Conservation (phyloP, 53 echinoderm and acorn worm genomes). For the Zoroaster sp. region DNA sequence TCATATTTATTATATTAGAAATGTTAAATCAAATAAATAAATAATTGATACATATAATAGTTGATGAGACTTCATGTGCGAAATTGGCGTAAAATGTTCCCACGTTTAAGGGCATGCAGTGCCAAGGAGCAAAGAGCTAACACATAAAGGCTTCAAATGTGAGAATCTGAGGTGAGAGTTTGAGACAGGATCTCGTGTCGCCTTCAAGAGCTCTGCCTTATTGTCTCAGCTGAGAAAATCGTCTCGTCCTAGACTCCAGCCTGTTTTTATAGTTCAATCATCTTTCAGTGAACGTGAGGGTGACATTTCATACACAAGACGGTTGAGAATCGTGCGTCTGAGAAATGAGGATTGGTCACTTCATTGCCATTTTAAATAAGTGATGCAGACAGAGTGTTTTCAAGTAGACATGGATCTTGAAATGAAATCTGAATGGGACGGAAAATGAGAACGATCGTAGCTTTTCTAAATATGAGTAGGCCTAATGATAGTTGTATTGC, state of each 20-base stretch:
- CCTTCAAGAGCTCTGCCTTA: not conserved
- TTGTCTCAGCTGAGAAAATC: slow-evolving; percentile 34
- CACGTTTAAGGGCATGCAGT: not conserved
- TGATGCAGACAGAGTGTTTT: not conserved
- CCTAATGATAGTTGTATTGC: too few relatives aligned
- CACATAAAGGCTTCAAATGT: not conserved
- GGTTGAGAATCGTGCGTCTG: not conserved
- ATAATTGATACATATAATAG: not conserved
- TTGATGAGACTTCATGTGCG: not conserved
- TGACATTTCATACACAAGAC: not conserved
- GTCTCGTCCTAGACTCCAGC: not conserved
- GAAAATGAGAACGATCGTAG: too few relatives aligned
- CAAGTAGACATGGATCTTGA: not conserved
- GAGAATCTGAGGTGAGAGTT: slow-evolving; percentile 23
- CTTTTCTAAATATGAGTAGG: too few relatives aligned
- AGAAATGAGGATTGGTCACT: not conserved
- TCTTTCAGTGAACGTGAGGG: not conserved
- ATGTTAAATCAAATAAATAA: too few relatives aligned
- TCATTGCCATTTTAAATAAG: not conserved
- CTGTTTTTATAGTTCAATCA: slow-evolving; percentile 1
- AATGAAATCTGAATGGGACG: not conserved
- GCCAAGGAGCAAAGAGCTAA: not conserved
- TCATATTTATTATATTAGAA: too few relatives aligned
- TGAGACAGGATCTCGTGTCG: slow-evolving; percentile 17
- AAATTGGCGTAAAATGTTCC: slow-evolving; percentile 32